These are phyloP conservation scores for Oenanthe melanoleuca DNA, from an alignment of 2,113 vertebrate species.

Conservation along the genomic window DNA sequence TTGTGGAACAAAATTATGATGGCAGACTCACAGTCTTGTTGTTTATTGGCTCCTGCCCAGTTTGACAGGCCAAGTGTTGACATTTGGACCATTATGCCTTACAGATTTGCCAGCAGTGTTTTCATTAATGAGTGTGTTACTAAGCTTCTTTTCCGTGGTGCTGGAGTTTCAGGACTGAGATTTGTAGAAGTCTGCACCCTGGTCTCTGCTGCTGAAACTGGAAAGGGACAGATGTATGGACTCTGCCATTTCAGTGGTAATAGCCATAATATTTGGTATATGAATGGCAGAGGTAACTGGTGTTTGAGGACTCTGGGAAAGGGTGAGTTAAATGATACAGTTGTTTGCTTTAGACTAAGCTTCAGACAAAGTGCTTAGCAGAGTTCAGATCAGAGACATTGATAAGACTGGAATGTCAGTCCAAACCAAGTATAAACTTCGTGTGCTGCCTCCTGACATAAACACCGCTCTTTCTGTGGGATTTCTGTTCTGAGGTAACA, in stretches of 20 bases:
- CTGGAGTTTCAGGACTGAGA: background rate
- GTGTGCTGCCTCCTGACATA: background rate
- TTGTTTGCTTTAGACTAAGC: background rate
- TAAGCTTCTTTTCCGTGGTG: background rate
- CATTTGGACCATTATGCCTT: background rate
- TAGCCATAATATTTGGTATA: background rate
- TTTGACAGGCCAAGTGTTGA: background rate
- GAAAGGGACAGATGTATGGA: background rate
- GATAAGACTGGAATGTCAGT: conserved; percentile 37
- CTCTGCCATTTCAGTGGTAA: background rate
- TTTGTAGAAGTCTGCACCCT: background rate
- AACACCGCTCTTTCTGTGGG: background rate
- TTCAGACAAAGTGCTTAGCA: background rate
- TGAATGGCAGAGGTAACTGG: background rate
- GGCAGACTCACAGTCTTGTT: background rate
- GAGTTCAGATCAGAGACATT: conserved; percentile 22
- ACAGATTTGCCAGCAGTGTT: background rate
- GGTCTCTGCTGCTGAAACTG: background rate
- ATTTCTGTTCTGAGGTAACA: background rate
- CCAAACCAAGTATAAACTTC: background rate
- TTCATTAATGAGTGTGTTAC: background rate
- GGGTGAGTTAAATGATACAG: background rate
- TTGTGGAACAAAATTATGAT: background rate
- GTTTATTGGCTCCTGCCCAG: background rate
- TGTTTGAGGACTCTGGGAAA: background rate